A percentile compares a stretch with the other conserved stretches of the same genome.
Conservation (phyloP, 2,888 invertebrate genomes). For the Erebia epiphron region DNA sequence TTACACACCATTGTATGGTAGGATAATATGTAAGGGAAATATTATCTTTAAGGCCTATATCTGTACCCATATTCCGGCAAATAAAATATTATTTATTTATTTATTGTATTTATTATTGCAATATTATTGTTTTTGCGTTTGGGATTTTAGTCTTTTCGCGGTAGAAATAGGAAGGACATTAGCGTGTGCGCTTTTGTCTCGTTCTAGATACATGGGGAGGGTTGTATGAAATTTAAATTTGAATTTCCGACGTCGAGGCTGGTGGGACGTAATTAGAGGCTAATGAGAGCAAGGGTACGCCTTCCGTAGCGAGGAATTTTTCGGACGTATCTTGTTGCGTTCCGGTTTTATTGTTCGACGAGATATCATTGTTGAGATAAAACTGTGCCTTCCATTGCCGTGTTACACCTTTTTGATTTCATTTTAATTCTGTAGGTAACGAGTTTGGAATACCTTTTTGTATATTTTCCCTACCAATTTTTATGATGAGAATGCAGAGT, state of each 20-base stretch:
- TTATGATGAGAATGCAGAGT: too few species aligned
- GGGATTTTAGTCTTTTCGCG: constrained; percentile 40
- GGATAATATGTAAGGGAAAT: too few species aligned
- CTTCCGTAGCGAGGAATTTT: constrained; percentile 57
- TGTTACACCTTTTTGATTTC: constrained; percentile 40
- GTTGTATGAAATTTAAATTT: constrained; percentile 68
- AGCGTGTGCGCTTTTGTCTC: constrained; percentile 41
- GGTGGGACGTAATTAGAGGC: constrained; percentile 70
- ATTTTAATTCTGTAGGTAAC: constrained; percentile 32
- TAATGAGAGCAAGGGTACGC: constrained; percentile 73
- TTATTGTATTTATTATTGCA: too few species aligned
- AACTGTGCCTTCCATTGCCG: constrained; percentile 13
- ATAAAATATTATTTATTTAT: too few species aligned
- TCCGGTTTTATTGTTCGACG: constrained; percentile 64
- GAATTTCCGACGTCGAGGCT: constrained; percentile 68
- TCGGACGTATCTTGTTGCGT: constrained; percentile 58
- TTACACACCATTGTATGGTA: too few species aligned
- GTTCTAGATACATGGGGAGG: constrained; percentile 36
- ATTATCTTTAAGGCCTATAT: too few species aligned
- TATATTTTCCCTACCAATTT: too few species aligned
- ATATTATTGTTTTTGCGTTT: constrained; percentile 31
- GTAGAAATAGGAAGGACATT: constrained; percentile 43
- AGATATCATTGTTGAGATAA: constrained; percentile 35
- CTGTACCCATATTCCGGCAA: too few species aligned
- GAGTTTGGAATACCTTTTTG: background rate